Evolutionary conservation across 2,888 invertebrate genomes (phyloP).

Genomic region (Apodemia duryi): DNA sequence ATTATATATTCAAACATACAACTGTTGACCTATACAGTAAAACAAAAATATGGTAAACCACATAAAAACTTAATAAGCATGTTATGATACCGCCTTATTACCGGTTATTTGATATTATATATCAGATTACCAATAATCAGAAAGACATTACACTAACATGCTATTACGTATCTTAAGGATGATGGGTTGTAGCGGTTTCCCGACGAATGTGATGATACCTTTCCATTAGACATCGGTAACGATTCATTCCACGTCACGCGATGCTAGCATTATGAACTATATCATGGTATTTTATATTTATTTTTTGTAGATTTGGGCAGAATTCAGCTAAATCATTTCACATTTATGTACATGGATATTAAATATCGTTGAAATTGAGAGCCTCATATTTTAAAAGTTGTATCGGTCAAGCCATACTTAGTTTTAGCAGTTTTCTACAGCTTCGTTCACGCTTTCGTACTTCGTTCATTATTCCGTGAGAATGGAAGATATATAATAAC

Average conservation of each 20-base stretch:
- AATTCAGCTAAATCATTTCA: conserved; percentile 16
- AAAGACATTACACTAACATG: conserved; percentile 19
- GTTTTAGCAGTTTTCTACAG: too few relatives aligned
- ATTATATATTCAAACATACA: too few relatives aligned
- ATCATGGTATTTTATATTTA: conserved; percentile 44
- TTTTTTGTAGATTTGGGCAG: conserved; percentile 21
- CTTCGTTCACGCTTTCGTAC: too few relatives aligned
- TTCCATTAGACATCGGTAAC: conserved; percentile 74
- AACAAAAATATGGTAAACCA: neutral
- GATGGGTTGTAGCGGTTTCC: conserved; percentile 56
- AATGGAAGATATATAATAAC: too few relatives aligned
- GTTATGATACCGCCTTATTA: conserved; percentile 1
- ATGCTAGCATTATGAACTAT: conserved; percentile 64
- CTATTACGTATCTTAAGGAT: conserved; percentile 46
- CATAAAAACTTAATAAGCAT: neutral
- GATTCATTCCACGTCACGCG: conserved; percentile 70
- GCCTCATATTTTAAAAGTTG: too few relatives aligned
- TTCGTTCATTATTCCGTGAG: too few relatives aligned
- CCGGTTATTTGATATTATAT: conserved; percentile 3
- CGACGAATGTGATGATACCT: conserved; percentile 69
- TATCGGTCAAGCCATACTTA: too few relatives aligned
- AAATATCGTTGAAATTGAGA: too few relatives aligned
- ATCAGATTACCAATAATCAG: conserved; percentile 19
- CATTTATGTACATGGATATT: neutral
- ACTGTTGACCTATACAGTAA: neutral